phyloP scores from a whole-genome alignment of 2,113 vertebrate species.

The Urocynchramus pylzowi region DNA sequence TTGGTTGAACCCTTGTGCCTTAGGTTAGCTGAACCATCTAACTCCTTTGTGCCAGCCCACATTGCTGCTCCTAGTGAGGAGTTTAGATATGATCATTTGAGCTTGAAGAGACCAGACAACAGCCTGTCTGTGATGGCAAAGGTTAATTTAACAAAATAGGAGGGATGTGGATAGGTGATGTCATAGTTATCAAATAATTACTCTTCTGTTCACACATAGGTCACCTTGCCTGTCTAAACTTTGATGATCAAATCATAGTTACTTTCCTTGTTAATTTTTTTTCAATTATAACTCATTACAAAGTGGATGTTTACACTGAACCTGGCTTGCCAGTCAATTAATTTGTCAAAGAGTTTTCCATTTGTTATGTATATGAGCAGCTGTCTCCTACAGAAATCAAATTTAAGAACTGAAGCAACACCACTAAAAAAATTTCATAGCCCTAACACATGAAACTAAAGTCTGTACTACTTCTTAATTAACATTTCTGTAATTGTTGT shows the following conservation, averaged over 20 bases:
- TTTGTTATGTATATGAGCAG: neutral
- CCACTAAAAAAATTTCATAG: neutral
- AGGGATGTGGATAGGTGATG: neutral
- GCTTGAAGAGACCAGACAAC: neutral
- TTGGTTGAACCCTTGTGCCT: neutral
- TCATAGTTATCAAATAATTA: neutral
- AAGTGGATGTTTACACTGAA: neutral
- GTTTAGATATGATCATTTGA: neutral
- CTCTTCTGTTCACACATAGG: neutral
- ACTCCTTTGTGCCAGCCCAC: neutral
- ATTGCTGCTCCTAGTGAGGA: neutral
- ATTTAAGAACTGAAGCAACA: neutral
- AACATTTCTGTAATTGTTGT: accelerated
- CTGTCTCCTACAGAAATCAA: neutral
- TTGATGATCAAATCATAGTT: neutral
- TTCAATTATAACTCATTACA: neutral
- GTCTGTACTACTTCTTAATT: neutral
- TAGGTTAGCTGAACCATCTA: neutral
- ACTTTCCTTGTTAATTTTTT: neutral
- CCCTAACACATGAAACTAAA: neutral
- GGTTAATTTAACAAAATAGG: neutral
- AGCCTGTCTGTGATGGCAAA: neutral
- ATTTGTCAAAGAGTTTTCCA: neutral
- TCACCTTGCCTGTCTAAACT: neutral
- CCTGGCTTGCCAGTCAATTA: neutral